Conservation (phyloP, 2,797 vertebrate species). For the Avahi laniger region DNA sequence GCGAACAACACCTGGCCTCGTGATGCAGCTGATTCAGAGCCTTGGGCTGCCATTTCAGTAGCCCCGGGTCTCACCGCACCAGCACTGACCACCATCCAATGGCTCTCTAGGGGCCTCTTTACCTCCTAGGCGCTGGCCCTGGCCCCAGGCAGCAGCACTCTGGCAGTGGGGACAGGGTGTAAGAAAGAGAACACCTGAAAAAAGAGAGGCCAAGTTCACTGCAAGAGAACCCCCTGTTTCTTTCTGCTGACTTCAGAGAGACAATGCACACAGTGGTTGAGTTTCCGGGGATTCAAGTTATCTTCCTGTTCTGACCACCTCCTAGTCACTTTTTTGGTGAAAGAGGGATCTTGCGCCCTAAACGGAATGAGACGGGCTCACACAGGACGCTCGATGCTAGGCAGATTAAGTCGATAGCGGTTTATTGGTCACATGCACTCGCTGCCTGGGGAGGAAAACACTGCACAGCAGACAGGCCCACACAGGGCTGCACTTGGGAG, state of each 20-base stretch:
- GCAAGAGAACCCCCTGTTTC: neutral
- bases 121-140: neutral
- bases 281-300: neutral
- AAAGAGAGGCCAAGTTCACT: neutral
- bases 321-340: neutral
- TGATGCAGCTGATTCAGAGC: conserved; percentile 2
- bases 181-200: neutral
- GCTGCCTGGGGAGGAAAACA: neutral
- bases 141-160: neutral
- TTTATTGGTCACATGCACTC: neutral
- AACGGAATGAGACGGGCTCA: neutral
- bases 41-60: neutral
- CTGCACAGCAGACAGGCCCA: rapidly evolving
- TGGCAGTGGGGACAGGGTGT: neutral
- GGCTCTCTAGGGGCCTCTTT: neutral
- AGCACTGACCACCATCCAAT: neutral
- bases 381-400: neutral
- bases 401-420: neutral
- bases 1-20: conserved; percentile 72
- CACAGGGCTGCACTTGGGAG: neutral
- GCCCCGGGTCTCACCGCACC: neutral
- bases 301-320: neutral
- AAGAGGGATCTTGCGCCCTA: neutral
- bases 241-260: neutral
- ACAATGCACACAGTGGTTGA: neutral